These are phyloP conservation scores for Acanthurus tractus DNA, from an alignment of 2,797 vertebrate genomes.

Conservation along the genomic window DNA sequence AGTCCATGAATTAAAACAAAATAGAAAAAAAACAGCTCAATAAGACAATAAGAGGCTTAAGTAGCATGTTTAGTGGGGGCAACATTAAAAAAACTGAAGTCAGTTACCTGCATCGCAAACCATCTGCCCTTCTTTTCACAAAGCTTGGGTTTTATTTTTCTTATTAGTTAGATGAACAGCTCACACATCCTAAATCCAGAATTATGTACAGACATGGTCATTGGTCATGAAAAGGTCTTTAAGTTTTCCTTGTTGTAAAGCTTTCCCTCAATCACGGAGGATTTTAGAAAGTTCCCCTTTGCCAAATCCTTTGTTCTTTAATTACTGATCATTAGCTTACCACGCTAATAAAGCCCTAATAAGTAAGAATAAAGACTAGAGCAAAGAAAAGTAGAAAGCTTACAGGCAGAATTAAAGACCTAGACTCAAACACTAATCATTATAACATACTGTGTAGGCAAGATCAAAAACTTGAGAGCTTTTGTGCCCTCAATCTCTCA, in stretches of 20 bases:
- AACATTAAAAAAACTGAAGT: background rate
- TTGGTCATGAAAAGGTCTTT: background rate
- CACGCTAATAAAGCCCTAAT: background rate
- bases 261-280: background rate
- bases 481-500: no score
- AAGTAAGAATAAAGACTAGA: no score
- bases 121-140: background rate
- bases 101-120: background rate
- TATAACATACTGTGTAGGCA: no score
- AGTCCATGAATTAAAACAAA: background rate
- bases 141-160: background rate
- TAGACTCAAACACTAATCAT: no score
- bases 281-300: background rate
- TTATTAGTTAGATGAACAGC: background rate
- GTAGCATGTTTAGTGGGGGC: background rate
- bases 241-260: background rate
- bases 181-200: constrained; percentile 12
- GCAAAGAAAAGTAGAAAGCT: no score
- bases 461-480: no score
- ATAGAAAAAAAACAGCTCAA: no score
- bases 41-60: no score
- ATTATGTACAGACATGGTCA: background rate
- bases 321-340: background rate
- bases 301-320: background rate
- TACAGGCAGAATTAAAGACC: no score